phyloP scores from a whole-genome alignment of 2,888 invertebrate genomes.

The Slavum lentiscoides region DNA sequence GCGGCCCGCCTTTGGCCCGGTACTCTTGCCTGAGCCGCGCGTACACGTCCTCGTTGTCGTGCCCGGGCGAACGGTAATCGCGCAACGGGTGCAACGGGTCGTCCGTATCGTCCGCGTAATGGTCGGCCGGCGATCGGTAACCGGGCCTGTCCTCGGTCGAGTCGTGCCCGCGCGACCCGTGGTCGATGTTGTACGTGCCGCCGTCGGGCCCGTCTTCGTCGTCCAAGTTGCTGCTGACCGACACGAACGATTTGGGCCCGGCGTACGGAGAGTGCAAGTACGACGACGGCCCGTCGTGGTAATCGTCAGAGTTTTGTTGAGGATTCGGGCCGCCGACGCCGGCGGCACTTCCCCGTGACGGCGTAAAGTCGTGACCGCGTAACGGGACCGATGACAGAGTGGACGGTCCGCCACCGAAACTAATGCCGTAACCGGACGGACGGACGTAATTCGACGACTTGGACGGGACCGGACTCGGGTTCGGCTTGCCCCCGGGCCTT shows the following conservation, averaged over 20 bases:
- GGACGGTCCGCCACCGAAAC: not conserved
- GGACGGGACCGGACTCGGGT: too few species aligned
- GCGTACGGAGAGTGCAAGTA: not conserved
- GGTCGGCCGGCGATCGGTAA: not conserved
- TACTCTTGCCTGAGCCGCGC: conserved; percentile 2
- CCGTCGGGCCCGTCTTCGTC: conserved; percentile 9
- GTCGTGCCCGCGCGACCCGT: not conserved
- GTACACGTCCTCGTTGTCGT: conserved; percentile 48
- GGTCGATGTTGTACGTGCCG: conserved; percentile 6
- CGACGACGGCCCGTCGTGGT: conserved; percentile 4
- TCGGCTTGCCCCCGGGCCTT: not conserved
- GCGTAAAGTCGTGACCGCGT: conserved; percentile 28
- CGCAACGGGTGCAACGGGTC: too few species aligned
- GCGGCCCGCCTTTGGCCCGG: not conserved
- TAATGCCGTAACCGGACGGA: not conserved
- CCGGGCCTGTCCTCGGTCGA: not conserved
- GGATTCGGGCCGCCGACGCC: conserved; percentile 57
- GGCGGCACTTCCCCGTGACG: conserved; percentile 42
- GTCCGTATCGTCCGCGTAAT: not conserved
- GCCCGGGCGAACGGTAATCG: conserved; percentile 34
- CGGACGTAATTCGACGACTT: conserved; percentile 1
- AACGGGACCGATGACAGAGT: not conserved
- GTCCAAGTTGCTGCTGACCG: conserved; percentile 18
- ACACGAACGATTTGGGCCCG: conserved; percentile 39
- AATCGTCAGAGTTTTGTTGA: conserved; percentile 4